Conservation (phyloP, 2,888 invertebrate species). For the Antheraea yamamai region DNA sequence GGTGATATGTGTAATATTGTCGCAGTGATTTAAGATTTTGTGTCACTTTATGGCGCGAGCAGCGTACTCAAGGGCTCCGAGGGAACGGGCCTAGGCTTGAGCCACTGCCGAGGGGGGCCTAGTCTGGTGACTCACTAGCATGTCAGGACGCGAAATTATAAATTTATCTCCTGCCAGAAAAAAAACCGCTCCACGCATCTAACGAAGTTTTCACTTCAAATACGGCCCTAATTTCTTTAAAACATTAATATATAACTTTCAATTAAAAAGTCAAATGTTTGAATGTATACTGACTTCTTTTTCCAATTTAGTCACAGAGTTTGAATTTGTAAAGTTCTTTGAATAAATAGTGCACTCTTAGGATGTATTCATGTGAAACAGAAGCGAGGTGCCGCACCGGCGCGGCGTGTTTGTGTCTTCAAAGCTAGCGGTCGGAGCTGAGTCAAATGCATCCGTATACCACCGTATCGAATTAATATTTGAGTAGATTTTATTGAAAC, state of each 20-base stretch:
- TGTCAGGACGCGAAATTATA: too few species aligned
- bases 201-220: too few species aligned
- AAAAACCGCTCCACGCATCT: too few species aligned
- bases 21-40: too few species aligned
- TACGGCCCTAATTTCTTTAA: too few species aligned
- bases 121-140: too few species aligned
- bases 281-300: not conserved
- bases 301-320: not conserved
- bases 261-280: not conserved
- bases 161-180: too few species aligned
- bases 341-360: conserved; percentile 2
- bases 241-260: not conserved
- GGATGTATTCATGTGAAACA: conserved; percentile 2
- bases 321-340: not conserved
- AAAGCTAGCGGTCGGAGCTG: not conserved
- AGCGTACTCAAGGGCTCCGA: too few species aligned
- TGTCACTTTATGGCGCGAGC: too few species aligned
- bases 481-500: conserved; percentile 9
- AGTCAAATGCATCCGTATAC: conserved; percentile 4
- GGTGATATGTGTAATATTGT: too few species aligned
- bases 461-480: conserved; percentile 8
- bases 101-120: too few species aligned
- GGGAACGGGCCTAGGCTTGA: too few species aligned
- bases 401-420: conserved; percentile 6
- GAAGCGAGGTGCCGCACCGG: conserved; percentile 1